These are phyloP conservation scores for Tupiocoris notatus DNA, from an alignment of 2,888 invertebrate genomes.

Conservation along the genomic window DNA sequence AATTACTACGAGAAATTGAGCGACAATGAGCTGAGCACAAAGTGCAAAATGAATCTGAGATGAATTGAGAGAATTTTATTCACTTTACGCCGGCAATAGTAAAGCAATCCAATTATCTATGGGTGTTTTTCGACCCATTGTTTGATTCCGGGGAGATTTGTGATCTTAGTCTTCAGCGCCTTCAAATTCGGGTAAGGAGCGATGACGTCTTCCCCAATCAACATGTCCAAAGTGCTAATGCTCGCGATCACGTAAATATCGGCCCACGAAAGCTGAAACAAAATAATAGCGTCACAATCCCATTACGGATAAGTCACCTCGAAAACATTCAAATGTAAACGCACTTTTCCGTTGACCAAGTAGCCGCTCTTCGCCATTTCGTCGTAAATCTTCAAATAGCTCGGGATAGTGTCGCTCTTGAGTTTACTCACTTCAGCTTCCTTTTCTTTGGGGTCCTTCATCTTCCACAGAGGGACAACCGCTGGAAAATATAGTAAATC, in stretches of 20 bases:
- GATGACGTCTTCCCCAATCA: slow-evolving; percentile 17
- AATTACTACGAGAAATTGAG: too few species aligned
- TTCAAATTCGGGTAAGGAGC: slow-evolving; percentile 40
- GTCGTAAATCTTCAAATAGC: slow-evolving; percentile 52
- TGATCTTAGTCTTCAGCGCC: slow-evolving; percentile 37
- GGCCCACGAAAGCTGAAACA: slow-evolving; percentile 44
- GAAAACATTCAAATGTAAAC: slow-evolving; percentile 17
- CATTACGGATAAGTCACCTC: background rate
- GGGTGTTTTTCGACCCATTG: slow-evolving; percentile 32
- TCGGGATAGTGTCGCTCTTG: slow-evolving; percentile 60
- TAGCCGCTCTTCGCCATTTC: slow-evolving; percentile 60
- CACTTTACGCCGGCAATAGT: too few species aligned
- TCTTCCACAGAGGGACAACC: slow-evolving; percentile 52
- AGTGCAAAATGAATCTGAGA: too few species aligned
- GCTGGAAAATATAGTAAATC: background rate
- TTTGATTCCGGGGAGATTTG: slow-evolving; percentile 38
- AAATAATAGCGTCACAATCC: background rate
- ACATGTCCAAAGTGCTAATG: background rate
- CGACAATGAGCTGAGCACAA: too few species aligned
- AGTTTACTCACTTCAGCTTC: slow-evolving; percentile 56
- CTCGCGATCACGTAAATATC: slow-evolving; percentile 26
- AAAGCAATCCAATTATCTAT: too few species aligned
- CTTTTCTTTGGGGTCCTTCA: slow-evolving; percentile 56
- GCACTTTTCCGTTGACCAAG: slow-evolving; percentile 58
- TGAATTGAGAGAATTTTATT: too few species aligned